Evolutionary conservation across 2,797 vertebrate genomes (phyloP), one percentile per base, ranked within the genome.

Genomic region (Setipinna tenuifilis): DNA sequence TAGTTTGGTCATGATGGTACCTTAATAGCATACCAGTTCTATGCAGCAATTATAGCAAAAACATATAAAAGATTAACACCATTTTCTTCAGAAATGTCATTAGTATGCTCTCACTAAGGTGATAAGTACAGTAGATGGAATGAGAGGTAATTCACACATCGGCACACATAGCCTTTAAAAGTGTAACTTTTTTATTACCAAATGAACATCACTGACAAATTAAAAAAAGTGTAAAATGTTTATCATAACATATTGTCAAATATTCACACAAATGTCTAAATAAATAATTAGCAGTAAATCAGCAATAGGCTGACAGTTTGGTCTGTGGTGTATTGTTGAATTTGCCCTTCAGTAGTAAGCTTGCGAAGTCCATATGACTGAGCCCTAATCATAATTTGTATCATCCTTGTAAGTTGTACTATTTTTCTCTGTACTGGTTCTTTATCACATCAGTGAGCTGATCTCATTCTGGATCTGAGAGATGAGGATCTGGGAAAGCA

Each of bases 401-500:
- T 48, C 57, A 25, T 44, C 57, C 11, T 48, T 9, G 14, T 46
- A 21, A 78, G 35, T 31, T 3, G 0, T 35, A 21, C 71, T 35
- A 21, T 31, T 17, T 78, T 21, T 19, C 31, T 9, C 19, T 7
- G 21, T 19, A 19, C 19, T 0, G 0, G 19, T 16, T 25, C 88
- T 83, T 85, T 81, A 61, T 84, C 87, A 96, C 88, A 93, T 85
- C 87, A 93, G 86, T 0, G 93, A 95, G 82, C 89, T 90, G 87
- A 96, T 96, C 92, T 96, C 95, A 82, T 94, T 94, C 89, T 94
- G 94, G 91, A 96, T 95, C 94, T 95, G 95, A 87, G 95, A 94
- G 90, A 96, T 94, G 85, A 96, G 94, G 89, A 96, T 94, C 90
- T 95, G 95, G 91, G 96, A 96, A 89, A 96, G 92, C 90, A 96